phyloP scores from a whole-genome alignment of 2,797 vertebrate genomes.

The Myotis daubentonii region DNA sequence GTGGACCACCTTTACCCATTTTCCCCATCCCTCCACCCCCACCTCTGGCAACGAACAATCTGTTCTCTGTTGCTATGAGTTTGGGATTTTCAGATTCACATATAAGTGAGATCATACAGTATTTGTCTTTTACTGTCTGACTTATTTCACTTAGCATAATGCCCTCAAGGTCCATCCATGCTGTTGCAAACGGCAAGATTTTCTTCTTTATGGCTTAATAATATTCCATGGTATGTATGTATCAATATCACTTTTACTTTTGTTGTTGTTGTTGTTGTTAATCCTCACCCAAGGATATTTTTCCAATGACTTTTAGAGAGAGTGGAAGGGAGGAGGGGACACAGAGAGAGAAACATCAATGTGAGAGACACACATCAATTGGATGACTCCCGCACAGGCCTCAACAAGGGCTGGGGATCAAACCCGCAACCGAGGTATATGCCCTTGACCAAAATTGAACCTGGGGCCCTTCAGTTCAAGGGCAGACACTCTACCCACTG shows the following conservation, averaged over 20 bases:
- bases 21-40: neutral
- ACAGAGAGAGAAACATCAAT: too few species aligned
- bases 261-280: too few species aligned
- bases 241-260: neutral
- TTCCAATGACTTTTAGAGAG: too few species aligned
- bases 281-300: too few species aligned
- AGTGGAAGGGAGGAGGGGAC: too few species aligned
- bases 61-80: neutral
- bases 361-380: too few species aligned
- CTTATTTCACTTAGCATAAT: slow-evolving; percentile 6
- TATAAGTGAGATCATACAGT: neutral
- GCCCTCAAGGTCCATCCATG: neutral
- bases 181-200: neutral
- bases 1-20: neutral
- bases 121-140: slow-evolving; percentile 9
- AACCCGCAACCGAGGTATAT: too few species aligned
- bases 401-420: too few species aligned
- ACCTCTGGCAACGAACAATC: neutral
- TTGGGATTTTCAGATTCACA: neutral
- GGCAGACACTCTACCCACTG: too few species aligned
- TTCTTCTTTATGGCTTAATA: neutral
- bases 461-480: too few species aligned
- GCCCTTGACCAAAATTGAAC: too few species aligned
- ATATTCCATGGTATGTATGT: neutral
- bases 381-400: too few species aligned